Base-by-base conservation (phyloP, 2,888 invertebrate genomes). In the Andrena trimmerana region DNA sequence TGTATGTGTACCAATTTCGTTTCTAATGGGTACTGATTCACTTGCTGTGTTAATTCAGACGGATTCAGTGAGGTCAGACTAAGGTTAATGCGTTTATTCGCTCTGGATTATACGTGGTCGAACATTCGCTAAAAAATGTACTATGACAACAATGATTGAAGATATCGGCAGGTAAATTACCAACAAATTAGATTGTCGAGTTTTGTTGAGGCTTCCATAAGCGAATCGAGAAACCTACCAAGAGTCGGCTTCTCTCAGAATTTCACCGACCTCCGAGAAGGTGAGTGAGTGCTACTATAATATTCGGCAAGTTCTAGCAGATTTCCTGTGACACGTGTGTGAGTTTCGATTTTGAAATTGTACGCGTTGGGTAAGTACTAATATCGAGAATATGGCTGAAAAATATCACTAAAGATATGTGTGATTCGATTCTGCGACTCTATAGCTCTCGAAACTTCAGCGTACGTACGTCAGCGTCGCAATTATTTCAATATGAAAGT, bases 181-280 rank as follows among this genome's bases (percentile, higher is more conserved):
- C 59, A 84, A 83, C 88, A 90, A 92, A 93, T 93, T 92, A 90
- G 90, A 92, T 93, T 93, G 89, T 52, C 80, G 73, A 86, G 90
- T 89, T 87, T 86, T 87, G 84, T 73, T 80, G 86, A 90, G 93
- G 91, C 91, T 93, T 93, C 93, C 89, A 86, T 93, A 92, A 93
- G 92, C 89, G 91, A 93, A 92, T 93, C 90, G 91, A 86, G 93
- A 94, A 94, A 88, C 92, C 93, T 87, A 87, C 82, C 86, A 93
- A 92, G 88, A 89, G 88, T 87, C 80, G 74, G 84, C 79, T 83
- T 83, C 90, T 86, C 86, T 89, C 91, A 93, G 91, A 92, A 90
- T 88, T 89, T 84, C 88, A 83, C 85, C 84, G 86, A 83, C 85
- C 88, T 83, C 86, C 90, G 86, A 78, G 79, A 87, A 90, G 87